Conservation (phyloP, 2,888 invertebrate genomes). For the Agrotis puta region DNA sequence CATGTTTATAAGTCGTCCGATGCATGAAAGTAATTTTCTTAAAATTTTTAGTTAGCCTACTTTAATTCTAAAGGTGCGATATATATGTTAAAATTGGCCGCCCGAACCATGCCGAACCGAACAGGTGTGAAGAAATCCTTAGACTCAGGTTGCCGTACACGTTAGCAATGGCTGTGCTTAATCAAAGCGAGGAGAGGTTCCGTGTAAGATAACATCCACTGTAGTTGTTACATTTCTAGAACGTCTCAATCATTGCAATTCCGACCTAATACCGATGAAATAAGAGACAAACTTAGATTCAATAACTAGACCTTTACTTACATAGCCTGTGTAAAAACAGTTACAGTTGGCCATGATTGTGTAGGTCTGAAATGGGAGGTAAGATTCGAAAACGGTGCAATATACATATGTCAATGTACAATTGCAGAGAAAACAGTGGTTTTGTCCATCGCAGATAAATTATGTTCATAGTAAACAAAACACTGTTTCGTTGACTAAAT, state of each 20-base stretch:
- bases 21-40: too few relatives aligned
- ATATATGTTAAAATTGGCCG: too few relatives aligned
- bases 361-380: neutral
- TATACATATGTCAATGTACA: too few relatives aligned
- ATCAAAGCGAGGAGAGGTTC: constrained; percentile 25
- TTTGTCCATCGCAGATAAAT: too few relatives aligned
- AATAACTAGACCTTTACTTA: neutral
- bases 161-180: constrained; percentile 25
- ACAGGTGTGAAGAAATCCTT: neutral
- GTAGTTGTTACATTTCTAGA: neutral
- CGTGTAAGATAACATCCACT: constrained; percentile 18
- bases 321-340: neutral
- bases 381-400: neutral
- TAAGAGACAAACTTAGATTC: neutral
- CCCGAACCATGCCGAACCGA: neutral
- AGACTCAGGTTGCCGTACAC: constrained; percentile 7
- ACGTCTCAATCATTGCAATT: constrained; percentile 3
- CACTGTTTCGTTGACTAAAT: too few relatives aligned
- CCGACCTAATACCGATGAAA: neutral
- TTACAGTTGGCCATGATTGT: neutral
- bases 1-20: too few relatives aligned
- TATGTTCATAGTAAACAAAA: too few relatives aligned
- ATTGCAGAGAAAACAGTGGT: too few relatives aligned
- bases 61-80: too few relatives aligned
- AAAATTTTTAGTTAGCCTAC: too few relatives aligned